Evolutionary conservation across 1,140 invertebrate genomes (phyloP), one percentile per base, ranked within the genome.

Genomic region (Tetramorium simillimum): DNA sequence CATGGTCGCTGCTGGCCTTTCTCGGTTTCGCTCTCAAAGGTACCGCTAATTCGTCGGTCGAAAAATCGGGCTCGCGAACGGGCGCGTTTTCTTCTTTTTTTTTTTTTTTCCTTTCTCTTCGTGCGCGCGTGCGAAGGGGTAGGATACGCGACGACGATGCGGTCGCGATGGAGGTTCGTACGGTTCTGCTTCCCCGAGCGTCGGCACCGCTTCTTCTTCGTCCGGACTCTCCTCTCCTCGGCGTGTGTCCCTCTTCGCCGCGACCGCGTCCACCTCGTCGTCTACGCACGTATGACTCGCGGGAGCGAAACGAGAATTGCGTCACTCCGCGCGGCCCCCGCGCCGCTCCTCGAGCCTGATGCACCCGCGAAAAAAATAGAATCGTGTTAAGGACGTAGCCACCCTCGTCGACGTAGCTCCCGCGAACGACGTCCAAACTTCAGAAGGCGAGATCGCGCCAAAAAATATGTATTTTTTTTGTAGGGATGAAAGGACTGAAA

Each of bases 1-100:
- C 97, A 98, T 98, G 94, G 96, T 96, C 90, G 84, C 86, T 86
- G 56, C 75, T 75, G 16, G 49, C 60, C 18, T 21, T 87, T 80
- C 33, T 33, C 78, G 40, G 80, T 86, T 86, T 62, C 69, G 75
- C 67, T 88, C 78, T 80, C 49, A 40, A 69, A 56, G 33, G 21
- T 56, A 40, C 3, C 82, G 56, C 37, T 60, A 49, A 21, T 49
- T 60, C 37, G n/a, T 72, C 51, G 60, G 9, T 62, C 80, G 73
- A 78, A 37, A 65, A 51, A 80, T 86, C 33, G 21, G 62, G 53
- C 14, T n/a, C 62, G 40, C n/a, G n/a, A 80, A 85, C 51, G 33
- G 62, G 3, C 16, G 37, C 40, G 65, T 46, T 69, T 69, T 49
- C 18, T 28, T 69, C 5, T 24, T 24, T 7, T 24, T 67, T 24